phyloP scores from a whole-genome alignment of 2,888 invertebrate genomes.

The Eucera pruinosa region DNA sequence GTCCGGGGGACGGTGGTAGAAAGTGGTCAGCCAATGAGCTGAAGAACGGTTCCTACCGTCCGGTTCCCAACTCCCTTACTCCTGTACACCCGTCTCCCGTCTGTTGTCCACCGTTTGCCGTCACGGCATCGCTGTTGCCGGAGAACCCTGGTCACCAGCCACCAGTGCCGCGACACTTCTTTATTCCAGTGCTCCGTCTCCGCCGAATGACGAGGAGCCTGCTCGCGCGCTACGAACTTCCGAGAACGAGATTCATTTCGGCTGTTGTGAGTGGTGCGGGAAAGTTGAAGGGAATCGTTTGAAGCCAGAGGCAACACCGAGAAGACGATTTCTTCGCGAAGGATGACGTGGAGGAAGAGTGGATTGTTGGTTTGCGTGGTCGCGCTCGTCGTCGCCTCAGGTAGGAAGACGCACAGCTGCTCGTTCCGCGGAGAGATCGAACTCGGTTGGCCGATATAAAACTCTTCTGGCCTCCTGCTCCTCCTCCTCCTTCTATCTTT shows the following conservation, averaged over 20 bases:
- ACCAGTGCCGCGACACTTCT: constrained; percentile 59
- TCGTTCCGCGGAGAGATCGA: constrained; percentile 1
- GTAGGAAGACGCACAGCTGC: constrained; percentile 54
- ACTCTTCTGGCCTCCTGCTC: background rate
- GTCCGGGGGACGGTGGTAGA: constrained; percentile 73
- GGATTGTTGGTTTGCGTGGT: constrained; percentile 61
- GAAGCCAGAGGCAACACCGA: too few species aligned
- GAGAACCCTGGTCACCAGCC: constrained; percentile 36
- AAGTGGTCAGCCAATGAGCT: constrained; percentile 83
- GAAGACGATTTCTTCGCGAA: constrained; percentile 24
- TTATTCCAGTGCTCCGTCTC: constrained; percentile 40
- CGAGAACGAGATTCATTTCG: background rate
- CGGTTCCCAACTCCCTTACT: constrained; percentile 53
- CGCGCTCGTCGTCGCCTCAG: constrained; percentile 58
- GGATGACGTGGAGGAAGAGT: constrained; percentile 63
- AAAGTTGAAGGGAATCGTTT: background rate
- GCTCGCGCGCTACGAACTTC: constrained; percentile 19
- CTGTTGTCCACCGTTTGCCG: too few species aligned
- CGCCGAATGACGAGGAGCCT: constrained; percentile 54
- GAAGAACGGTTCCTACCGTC: constrained; percentile 63
- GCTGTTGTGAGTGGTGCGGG: background rate
- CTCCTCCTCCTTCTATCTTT: too few species aligned
- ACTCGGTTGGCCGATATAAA: constrained; percentile 2
- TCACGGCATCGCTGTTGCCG: constrained; percentile 41
- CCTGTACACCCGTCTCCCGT: too few species aligned